A percentile compares a stretch with the other conserved stretches of the same genome.
These are phyloP conservation scores for Lepus americanus DNA, from an alignment of 2,113 vertebrate species.

Conservation along the genomic window DNA sequence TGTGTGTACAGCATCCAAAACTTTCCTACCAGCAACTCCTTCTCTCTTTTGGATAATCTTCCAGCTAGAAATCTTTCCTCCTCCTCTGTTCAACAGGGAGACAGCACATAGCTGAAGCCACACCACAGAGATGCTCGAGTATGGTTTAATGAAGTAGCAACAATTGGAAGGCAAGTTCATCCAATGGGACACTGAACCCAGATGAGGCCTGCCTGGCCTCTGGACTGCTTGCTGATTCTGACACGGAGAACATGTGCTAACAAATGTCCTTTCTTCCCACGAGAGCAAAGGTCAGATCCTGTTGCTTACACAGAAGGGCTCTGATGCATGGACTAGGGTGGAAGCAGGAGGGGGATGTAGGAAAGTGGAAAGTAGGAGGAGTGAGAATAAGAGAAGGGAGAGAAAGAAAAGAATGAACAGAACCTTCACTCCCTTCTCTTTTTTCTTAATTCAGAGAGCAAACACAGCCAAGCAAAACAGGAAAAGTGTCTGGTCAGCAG, in stretches of 20 bases:
- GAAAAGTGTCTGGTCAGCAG: slow-evolving; percentile 21
- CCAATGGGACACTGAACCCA: not conserved
- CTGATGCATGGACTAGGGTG: not conserved
- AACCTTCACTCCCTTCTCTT: not conserved
- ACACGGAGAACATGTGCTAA: not conserved
- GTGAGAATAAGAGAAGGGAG: not conserved
- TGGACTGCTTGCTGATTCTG: not conserved
- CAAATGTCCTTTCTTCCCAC: not conserved
- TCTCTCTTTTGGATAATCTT: not conserved
- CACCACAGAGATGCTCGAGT: not conserved
- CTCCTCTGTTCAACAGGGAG: not conserved
- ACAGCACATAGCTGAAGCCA: not conserved
- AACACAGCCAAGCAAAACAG: slow-evolving; percentile 34
- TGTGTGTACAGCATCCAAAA: not conserved
- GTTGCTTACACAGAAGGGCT: not conserved
- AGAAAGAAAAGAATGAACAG: not conserved
- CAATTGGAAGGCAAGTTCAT: not conserved
- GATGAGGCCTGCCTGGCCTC: accelerated
- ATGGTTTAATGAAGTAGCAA: not conserved
- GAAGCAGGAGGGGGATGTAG: not conserved
- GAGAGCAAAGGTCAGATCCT: not conserved
- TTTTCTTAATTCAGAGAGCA: slow-evolving; percentile 30
- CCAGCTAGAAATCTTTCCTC: not conserved
- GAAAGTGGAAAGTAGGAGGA: not conserved
- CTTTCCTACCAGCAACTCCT: not conserved